A percentile compares a stretch with the other conserved stretches of the same genome.
Evolutionary conservation across 2,888 invertebrate genomes (phyloP).

Genomic region (Mimas tiliae): DNA sequence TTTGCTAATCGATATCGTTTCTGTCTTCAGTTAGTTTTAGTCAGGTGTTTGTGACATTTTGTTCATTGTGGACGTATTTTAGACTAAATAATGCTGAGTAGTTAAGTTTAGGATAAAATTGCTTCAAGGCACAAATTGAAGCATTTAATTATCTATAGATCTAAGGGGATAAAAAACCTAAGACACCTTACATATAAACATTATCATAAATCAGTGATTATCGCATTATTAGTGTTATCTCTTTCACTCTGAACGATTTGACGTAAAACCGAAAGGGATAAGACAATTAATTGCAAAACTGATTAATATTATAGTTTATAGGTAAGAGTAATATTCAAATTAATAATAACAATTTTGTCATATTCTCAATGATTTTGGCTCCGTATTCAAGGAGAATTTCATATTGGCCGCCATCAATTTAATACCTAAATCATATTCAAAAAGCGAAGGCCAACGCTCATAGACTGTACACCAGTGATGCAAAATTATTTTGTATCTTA

Average conservation of each 20-base stretch:
- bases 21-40: not conserved
- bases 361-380: slow-evolving; percentile 10
- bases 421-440: not conserved
- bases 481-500: not conserved
- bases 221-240: not conserved
- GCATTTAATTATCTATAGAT: not conserved
- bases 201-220: not conserved
- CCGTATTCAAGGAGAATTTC: slow-evolving; percentile 14
- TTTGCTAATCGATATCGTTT: not conserved
- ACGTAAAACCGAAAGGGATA: not conserved
- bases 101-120: not conserved
- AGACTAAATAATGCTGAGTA: slow-evolving; percentile 22
- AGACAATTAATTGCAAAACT: not conserved
- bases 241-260: not conserved
- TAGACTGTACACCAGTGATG: not conserved
- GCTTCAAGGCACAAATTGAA: slow-evolving; percentile 16
- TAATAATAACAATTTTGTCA: slow-evolving; percentile 5
- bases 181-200: not conserved
- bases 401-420: slow-evolving; percentile 3
- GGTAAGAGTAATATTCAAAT: not conserved
- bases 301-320: not conserved
- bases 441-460: not conserved
- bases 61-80: not conserved
- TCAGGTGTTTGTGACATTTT: slow-evolving; percentile 8
- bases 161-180: not conserved